Base-by-base conservation (phyloP, 2,113 vertebrate genomes). In the Piliocolobus tephrosceles region DNA sequence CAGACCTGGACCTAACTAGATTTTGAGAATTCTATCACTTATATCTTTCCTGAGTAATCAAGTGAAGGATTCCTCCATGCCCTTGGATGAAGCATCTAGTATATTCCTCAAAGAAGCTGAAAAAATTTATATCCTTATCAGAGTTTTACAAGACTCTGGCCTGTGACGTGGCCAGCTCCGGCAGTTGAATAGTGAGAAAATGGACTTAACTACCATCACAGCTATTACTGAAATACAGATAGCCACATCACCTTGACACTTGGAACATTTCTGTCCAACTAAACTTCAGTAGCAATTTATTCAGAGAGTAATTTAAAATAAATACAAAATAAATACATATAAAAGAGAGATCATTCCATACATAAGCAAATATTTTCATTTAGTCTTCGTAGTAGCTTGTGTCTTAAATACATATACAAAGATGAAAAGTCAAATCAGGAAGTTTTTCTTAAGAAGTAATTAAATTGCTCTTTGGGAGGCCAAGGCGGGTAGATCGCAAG, bases 391-490 rank as follows among this genome's bases (percentile, higher is more conserved):
- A 94, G 88, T 13, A 61, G 47, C 23, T 91, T 14, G 13, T 70
- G 5, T 83, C 66, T 86, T 40, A n/a, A 85, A 40, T 45, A 43
- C 4, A 2, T 14, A 95, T 2, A 38, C 61, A 4, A 90, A 94
- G 86, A 27, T 12, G 61, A 83, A 78, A 83, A 80, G 50, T 83
- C 5, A 87, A 4, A 78, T 88, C 75, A 57, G 88, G 30, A 66
- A 88, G n/a, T 78, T 90, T 94, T 97, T 92, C 94, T 97, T 96
- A 94, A n/a, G 90, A 97, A 96, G 3, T 57, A 95, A 78, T 93
- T 97, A 94, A 84, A 40, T 40, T 14, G 18, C 52, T 20, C 52
- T 55, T 55, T 55, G 52, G 52, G 52, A 55, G 52, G 52, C 52
- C 6, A 0, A 55, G 52, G 52, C 0, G 0, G 52, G 18, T 2